phyloP scores from a whole-genome alignment of 2,113 vertebrate species.

The Sphyrna mokarran region DNA sequence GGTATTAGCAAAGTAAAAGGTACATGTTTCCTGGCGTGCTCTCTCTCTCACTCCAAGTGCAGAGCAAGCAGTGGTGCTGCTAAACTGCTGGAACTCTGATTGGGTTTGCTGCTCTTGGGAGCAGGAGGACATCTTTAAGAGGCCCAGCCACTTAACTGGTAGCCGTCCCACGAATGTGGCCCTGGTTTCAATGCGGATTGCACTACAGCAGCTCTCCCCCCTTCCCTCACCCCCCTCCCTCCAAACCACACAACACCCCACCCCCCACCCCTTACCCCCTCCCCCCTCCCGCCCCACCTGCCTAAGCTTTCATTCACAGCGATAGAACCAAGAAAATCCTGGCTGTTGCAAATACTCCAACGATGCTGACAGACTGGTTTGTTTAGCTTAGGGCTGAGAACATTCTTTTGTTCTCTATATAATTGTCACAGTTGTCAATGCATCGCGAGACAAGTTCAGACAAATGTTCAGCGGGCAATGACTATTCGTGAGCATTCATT shows the following conservation, averaged over 20 bases:
- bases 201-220: too few relatives aligned
- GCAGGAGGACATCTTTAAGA: not conserved
- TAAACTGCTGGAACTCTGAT: not conserved
- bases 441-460: not conserved
- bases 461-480: not conserved
- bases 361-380: slow-evolving; percentile 11
- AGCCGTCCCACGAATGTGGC: not conserved
- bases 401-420: not conserved
- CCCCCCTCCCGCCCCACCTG: too few relatives aligned
- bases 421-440: not conserved
- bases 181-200: not conserved
- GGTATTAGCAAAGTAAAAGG: too few relatives aligned
- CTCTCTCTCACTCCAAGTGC: not conserved
- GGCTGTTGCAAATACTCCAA: not conserved
- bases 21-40: not conserved
- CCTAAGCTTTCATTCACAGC: too few relatives aligned
- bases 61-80: not conserved
- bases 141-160: not conserved
- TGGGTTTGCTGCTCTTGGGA: not conserved
- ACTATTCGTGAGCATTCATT: not conserved
- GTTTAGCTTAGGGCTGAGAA: not conserved
- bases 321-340: not conserved
- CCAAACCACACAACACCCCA: too few relatives aligned
- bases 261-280: too few relatives aligned
- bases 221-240: too few relatives aligned